Percentiles rank a stretch among this genome's conserved stretches.
Evolutionary conservation across 1,140 invertebrate genomes (phyloP).

Genomic region (Halesus radiatus): DNA sequence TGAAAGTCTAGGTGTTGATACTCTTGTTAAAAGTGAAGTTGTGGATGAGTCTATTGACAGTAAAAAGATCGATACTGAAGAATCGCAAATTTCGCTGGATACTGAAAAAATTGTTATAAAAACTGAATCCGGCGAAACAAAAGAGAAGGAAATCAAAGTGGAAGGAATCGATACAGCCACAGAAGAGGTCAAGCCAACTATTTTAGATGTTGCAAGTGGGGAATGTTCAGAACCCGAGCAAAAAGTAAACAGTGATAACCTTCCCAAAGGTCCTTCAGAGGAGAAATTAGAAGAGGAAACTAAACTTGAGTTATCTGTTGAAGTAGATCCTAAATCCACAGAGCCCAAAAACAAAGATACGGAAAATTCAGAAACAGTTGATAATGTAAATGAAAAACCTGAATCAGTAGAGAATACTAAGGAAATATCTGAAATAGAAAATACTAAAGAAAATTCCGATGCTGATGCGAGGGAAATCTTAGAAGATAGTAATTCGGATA

Average conservation of each 20-base stretch:
- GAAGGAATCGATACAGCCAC: not conserved
- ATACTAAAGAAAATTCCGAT: too few relatives aligned
- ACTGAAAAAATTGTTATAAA: not conserved
- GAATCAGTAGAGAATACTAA: too few relatives aligned
- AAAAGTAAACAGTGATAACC: not conserved
- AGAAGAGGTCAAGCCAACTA: not conserved
- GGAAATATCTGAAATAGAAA: too few relatives aligned
- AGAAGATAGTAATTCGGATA: not conserved
- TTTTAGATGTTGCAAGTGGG: not conserved
- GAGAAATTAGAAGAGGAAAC: not conserved
- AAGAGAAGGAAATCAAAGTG: not conserved
- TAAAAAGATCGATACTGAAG: constrained; percentile 26
- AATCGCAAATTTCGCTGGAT: constrained; percentile 16
- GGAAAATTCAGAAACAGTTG: not conserved
- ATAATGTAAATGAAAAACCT: not conserved
- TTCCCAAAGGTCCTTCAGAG: not conserved
- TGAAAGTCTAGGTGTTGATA: not conserved
- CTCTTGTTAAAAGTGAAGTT: constrained; percentile 30
- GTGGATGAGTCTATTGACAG: not conserved
- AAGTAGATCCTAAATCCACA: not conserved
- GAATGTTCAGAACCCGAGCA: not conserved
- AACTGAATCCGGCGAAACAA: too few relatives aligned
- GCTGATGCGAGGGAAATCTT: too few relatives aligned
- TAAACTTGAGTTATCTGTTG: not conserved
- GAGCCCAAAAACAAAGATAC: not conserved